Conservation (phyloP, 35 echinoderm and acorn worm species). For the Acanthaster planci region DNA sequence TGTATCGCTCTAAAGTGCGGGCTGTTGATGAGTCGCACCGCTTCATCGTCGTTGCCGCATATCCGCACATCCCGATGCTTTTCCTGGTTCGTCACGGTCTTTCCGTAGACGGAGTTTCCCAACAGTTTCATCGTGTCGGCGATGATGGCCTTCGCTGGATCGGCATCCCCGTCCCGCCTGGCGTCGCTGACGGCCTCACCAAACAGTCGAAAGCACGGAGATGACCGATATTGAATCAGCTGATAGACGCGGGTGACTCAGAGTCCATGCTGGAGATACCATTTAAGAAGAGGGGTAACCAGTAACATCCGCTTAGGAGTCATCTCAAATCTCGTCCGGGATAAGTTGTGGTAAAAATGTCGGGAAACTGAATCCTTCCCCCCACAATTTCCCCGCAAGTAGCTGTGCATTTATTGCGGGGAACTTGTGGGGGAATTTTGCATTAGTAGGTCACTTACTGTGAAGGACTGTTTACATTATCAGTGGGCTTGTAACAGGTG, state of each 20-base stretch:
- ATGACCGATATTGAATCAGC: conserved; percentile 2
- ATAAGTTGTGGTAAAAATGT: too few species aligned
- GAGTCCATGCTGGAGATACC: conserved; percentile 51
- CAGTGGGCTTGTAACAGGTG: too few species aligned
- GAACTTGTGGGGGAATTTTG: too few species aligned
- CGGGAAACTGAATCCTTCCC: too few species aligned
- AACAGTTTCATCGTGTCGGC: conserved; percentile 54
- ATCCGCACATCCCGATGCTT: background rate
- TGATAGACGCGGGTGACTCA: conserved; percentile 11
- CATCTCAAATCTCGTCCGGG: too few species aligned
- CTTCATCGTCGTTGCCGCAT: background rate
- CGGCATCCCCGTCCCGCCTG: background rate
- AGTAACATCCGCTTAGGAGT: conserved; percentile 21
- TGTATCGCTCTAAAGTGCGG: background rate
- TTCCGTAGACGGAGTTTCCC: conserved; percentile 40
- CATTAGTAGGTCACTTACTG: too few species aligned
- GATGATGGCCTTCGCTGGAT: conserved; percentile 37
- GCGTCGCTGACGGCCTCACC: conserved; percentile 41
- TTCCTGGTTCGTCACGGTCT: conserved; percentile 57
- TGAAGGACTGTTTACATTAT: too few species aligned
- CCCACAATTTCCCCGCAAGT: too few species aligned
- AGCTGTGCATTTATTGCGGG: too few species aligned
- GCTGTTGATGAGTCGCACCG: background rate
- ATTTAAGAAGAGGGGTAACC: conserved; percentile 42
- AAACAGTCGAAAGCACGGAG: conserved; percentile 38